Conservation (phyloP, 2,888 invertebrate species). For the Halictus ligatus region DNA sequence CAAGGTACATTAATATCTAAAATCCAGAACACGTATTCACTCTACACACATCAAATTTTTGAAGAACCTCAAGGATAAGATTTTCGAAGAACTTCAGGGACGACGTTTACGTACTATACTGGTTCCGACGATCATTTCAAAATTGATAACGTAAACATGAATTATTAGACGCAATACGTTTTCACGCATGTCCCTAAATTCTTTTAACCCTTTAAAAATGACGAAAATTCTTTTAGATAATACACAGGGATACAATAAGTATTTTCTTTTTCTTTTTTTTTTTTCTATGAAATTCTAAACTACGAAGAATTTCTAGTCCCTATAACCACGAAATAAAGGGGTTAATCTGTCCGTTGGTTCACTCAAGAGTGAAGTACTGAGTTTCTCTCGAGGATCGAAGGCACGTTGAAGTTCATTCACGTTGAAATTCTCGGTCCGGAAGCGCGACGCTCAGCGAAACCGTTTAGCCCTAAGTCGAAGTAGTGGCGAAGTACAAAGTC, state of each 20-base stretch:
- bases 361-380: background rate
- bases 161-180: background rate
- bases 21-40: constrained; percentile 1
- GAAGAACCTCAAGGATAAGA: background rate
- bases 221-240: no score
- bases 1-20: background rate
- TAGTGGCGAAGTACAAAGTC: background rate
- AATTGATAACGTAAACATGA: background rate
- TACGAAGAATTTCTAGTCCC: no score
- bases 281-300: no score
- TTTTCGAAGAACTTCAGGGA: background rate
- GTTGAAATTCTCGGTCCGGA: background rate
- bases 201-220: no score
- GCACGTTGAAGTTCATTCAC: background rate
- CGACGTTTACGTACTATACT: background rate
- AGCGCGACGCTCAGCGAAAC: background rate
- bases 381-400: background rate
- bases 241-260: no score
- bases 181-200: no score
- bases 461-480: background rate
- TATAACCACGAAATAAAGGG: background rate
- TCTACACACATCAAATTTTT: background rate
- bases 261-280: no score
- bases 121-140: background rate
- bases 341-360: background rate